These are phyloP conservation scores for Lepilemur septentrionalis DNA, from an alignment of 2,797 vertebrate species.

Conservation along the genomic window DNA sequence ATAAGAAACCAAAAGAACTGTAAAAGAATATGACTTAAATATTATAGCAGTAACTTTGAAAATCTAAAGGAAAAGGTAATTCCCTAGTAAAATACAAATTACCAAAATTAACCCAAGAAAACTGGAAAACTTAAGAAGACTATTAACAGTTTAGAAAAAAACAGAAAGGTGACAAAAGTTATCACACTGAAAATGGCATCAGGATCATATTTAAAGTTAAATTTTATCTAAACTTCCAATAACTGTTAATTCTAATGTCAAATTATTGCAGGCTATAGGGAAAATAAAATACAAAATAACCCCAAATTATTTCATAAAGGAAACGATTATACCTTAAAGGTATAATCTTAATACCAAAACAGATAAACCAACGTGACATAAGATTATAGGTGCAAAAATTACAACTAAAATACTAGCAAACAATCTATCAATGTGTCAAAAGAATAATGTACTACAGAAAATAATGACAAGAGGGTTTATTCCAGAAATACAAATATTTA, in stretches of 20 bases:
- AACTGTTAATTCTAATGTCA: background rate
- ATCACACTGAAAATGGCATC: background rate
- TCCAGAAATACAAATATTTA: background rate
- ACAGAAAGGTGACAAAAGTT: background rate
- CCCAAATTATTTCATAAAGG: background rate
- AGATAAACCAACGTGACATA: background rate
- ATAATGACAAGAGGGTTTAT: background rate
- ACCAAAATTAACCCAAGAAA: background rate
- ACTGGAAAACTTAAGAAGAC: background rate
- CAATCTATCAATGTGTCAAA: background rate
- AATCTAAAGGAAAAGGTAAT: background rate
- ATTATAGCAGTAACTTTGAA: background rate
- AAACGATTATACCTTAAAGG: background rate
- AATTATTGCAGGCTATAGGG: background rate
- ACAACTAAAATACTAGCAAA: background rate
- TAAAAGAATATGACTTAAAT: background rate
- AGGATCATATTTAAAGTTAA: background rate
- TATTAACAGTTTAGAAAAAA: background rate
- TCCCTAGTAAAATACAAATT: background rate
- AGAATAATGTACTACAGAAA: background rate
- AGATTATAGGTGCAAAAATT: background rate
- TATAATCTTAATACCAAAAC: background rate
- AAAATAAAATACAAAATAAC: background rate
- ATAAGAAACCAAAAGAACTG: background rate
- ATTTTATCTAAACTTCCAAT: background rate